Conservation (phyloP, 2,888 invertebrate genomes). For the Drosophila conformis region DNA sequence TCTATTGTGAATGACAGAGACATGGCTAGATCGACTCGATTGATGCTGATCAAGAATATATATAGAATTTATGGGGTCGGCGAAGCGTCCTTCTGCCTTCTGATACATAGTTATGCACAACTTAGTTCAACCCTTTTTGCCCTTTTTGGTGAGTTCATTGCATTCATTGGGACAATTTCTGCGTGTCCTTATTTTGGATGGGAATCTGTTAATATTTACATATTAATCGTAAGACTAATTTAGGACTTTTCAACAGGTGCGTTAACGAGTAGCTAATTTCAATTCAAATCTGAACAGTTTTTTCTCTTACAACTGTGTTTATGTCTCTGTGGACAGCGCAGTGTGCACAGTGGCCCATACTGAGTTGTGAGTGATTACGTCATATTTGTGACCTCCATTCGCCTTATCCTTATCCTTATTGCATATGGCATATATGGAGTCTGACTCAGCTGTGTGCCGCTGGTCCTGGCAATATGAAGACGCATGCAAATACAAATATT, state of each 20-base stretch:
- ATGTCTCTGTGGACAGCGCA: background rate
- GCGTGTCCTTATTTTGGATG: background rate
- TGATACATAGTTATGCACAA: background rate
- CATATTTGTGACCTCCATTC: constrained; percentile 34
- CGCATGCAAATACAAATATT: constrained; percentile 78
- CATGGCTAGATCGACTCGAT: background rate
- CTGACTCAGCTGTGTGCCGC: constrained; percentile 34
- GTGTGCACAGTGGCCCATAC: constrained; percentile 6
- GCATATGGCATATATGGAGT: background rate
- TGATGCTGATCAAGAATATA: background rate
- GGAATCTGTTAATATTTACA: background rate
- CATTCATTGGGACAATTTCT: background rate
- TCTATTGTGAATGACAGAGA: background rate
- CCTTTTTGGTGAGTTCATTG: background rate
- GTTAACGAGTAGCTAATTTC: background rate
- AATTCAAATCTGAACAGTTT: background rate
- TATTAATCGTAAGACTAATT: background rate
- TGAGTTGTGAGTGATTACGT: constrained; percentile 38
- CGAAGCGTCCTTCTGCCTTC: background rate
- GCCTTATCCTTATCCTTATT: background rate
- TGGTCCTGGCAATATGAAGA: constrained; percentile 59
- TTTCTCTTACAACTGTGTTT: background rate
- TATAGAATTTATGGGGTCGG: background rate
- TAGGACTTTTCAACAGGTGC: background rate
- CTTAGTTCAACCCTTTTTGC: background rate